Base-by-base conservation (phyloP, 2,113 vertebrate species). In the Pogonocichla stellata region DNA sequence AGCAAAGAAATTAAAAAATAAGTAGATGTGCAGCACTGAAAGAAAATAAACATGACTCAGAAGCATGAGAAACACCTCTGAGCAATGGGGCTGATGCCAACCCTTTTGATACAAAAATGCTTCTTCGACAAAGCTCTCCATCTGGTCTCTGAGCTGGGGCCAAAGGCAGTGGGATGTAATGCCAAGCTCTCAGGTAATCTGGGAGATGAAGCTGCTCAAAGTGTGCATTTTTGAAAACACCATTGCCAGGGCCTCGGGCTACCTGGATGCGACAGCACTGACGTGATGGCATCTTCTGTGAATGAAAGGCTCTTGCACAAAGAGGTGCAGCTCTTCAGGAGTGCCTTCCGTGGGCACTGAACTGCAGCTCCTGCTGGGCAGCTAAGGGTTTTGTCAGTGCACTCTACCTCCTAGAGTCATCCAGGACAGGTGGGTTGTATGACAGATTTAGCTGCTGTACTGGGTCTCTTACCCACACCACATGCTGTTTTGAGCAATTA, bases 51-150 rank as follows among this genome's bases (percentile, higher is more conserved):
- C 57, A 82, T 92, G 78, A 92, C 86, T 84, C 86, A 93, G 89
- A 95, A 96, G 62, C 82, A 97, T 47, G 58, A 97, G 95, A 95
- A 97, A 86, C 96, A 95, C 95, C 96, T 97, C 79, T 24, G 29
- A 95, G 95, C 93, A 70, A 95, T 18, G 69, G 88, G 88, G 86
- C 79, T 33, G 47, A 43, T 86, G 96, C 94, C 95, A 97, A 90
- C 19, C 54, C 93, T 86, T 97, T 88, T 80, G 92, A 92, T 81
- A 92, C 26, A 88, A 90, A 94, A 96, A 91, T 74, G 47, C 69
- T 84, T 78, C 89, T 94, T 84, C 86, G 79, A 85, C 80, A 92
- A 93, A 82, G 72, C 92, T 86, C 84, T 91, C 96, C 96, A 97
- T 96, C 95, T 97, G 96, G 69, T 90, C 90, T 77, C 88, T 78